A percentile compares a stretch with the other conserved stretches of the same genome.
phyloP scores from a whole-genome alignment of 2,797 vertebrate genomes.

The Oreochromis mossambicus region DNA sequence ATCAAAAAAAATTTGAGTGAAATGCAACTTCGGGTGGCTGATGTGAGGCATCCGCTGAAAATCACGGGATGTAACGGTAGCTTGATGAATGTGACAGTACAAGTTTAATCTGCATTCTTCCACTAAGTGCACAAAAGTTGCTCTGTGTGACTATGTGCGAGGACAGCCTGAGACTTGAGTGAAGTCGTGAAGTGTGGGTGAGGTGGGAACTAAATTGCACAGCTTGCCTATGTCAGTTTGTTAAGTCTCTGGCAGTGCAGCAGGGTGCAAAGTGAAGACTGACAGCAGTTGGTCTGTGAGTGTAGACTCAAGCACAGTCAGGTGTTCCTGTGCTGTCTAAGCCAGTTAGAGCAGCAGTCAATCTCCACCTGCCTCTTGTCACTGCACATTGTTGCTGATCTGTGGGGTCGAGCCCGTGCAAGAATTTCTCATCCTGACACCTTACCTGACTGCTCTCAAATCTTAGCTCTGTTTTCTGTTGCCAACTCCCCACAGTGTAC shows the following conservation, averaged over 20 bases:
- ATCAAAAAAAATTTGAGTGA: neutral
- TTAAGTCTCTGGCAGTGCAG: neutral
- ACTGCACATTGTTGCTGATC: slow-evolving; percentile 51
- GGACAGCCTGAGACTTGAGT: neutral
- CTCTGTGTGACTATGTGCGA: neutral
- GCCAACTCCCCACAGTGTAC: neutral
- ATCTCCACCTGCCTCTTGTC: slow-evolving; percentile 51
- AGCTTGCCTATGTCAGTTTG: slow-evolving; percentile 46
- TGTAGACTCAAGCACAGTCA: slow-evolving; percentile 33
- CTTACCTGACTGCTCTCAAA: slow-evolving; percentile 33
- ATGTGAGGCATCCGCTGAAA: neutral
- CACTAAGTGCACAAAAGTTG: neutral
- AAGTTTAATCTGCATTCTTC: neutral
- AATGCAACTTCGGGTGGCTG: neutral
- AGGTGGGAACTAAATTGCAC: slow-evolving; percentile 38
- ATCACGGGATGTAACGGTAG: neutral
- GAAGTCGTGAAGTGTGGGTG: slow-evolving; percentile 11
- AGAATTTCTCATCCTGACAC: slow-evolving; percentile 32
- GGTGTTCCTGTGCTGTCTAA: slow-evolving; percentile 52
- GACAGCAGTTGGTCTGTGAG: slow-evolving; percentile 42
- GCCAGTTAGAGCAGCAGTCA: slow-evolving; percentile 51
- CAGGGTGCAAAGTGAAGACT: slow-evolving; percentile 22
- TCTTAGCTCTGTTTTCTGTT: slow-evolving; percentile 4
- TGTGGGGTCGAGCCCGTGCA: neutral
- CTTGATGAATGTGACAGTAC: neutral